Evolutionary conservation across 2,888 invertebrate species (phyloP).

Genomic region (Uloborus plumipes): DNA sequence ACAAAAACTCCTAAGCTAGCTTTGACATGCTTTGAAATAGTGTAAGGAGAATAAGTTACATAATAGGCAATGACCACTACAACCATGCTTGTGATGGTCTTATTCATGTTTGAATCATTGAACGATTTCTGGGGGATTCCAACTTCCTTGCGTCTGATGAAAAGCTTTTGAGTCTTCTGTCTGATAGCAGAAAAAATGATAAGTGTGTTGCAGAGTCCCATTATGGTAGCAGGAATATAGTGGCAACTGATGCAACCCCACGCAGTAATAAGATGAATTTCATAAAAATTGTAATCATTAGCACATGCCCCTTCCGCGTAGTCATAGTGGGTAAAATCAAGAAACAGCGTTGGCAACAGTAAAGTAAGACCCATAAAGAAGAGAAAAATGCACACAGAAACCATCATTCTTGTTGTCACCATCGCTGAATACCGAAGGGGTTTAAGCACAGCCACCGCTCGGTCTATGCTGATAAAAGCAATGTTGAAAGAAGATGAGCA

Average conservation of each 20-base stretch:
- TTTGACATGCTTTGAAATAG: slow-evolving; percentile 71
- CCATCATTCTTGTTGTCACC: neutral
- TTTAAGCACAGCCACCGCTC: slow-evolving; percentile 69
- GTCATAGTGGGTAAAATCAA: slow-evolving; percentile 5
- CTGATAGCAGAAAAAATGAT: neutral
- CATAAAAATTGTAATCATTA: neutral
- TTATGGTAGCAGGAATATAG: neutral
- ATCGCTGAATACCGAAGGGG: slow-evolving; percentile 69
- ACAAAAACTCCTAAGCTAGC: slow-evolving; percentile 67
- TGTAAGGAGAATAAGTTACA: slow-evolving; percentile 71
- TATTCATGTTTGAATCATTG: neutral
- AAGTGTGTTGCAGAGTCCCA: neutral
- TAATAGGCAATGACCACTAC: slow-evolving; percentile 68
- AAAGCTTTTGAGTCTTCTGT: neutral
- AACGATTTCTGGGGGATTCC: too few species aligned
- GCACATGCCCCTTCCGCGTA: slow-evolving; percentile 17
- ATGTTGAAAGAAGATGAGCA: slow-evolving; percentile 71
- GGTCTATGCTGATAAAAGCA: slow-evolving; percentile 70
- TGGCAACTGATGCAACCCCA: neutral
- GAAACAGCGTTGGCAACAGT: neutral
- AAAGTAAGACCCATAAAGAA: neutral
- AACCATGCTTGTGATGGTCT: neutral
- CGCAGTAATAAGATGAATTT: too few species aligned
- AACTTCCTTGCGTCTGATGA: too few species aligned
- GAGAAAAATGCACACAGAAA: too few species aligned